Evolutionary conservation across 1,140 invertebrate species (phyloP).

Genomic region (Heterodera schachtii): DNA sequence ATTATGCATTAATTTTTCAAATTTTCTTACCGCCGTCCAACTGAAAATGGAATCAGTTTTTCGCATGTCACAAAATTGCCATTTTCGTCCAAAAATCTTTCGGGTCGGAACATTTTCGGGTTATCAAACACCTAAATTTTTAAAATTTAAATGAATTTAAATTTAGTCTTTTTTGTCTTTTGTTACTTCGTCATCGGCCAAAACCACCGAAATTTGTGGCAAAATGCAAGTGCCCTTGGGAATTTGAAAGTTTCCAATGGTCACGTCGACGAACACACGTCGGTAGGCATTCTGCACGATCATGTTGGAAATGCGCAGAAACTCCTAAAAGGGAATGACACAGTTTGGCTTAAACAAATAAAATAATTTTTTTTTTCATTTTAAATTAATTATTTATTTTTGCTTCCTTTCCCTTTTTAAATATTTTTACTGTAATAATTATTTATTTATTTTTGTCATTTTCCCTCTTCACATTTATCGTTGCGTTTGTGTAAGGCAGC

Average conservation of each 20-base stretch:
- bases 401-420: too few relatives aligned
- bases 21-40: constrained; percentile 28
- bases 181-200: constrained; percentile 65
- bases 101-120: constrained; percentile 38
- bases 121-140: constrained; percentile 30
- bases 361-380: too few relatives aligned
- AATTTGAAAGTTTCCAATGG: constrained; percentile 27
- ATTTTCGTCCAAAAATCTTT: constrained; percentile 40
- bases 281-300: constrained; percentile 33
- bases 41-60: constrained; percentile 36
- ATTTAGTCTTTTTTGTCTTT: too few relatives aligned
- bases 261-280: constrained; percentile 27
- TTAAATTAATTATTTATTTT: too few relatives aligned
- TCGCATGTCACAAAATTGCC: constrained; percentile 33
- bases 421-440: too few relatives aligned
- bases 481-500: constrained; percentile 46
- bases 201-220: constrained; percentile 41
- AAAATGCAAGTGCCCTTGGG: constrained; percentile 39
- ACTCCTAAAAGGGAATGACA: constrained; percentile 18
- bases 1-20: background rate
- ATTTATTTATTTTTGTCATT: too few relatives aligned
- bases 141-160: too few relatives aligned
- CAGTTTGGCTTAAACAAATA: too few relatives aligned
- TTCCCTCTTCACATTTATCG: constrained; percentile 32
- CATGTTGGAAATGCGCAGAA: constrained; percentile 30